These are phyloP conservation scores for Julus scandinavius DNA, from an alignment of 2,888 invertebrate species.

Conservation along the genomic window DNA sequence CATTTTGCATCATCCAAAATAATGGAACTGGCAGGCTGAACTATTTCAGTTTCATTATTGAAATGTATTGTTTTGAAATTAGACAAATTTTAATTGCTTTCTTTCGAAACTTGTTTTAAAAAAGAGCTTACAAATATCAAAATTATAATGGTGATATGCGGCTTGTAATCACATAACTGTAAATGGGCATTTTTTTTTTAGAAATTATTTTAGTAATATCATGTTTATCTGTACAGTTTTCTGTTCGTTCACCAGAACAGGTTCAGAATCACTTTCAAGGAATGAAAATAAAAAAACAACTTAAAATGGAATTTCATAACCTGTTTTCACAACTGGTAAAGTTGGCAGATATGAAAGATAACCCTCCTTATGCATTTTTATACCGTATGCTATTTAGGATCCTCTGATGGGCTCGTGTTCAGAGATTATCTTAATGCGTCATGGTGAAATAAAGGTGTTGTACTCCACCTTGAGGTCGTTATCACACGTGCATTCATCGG, in stretches of 20 bases:
- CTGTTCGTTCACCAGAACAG: not conserved
- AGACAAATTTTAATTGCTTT: not conserved
- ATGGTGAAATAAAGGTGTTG: not conserved
- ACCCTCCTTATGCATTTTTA: not conserved
- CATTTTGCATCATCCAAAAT: not conserved
- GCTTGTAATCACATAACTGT: not conserved
- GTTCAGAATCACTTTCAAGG: not conserved
- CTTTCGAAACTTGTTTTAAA: not conserved
- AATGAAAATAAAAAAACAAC: not conserved
- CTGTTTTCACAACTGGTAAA: not conserved
- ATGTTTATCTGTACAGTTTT: not conserved
- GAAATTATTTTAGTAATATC: not conserved
- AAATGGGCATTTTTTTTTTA: not conserved
- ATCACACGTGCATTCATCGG: not conserved
- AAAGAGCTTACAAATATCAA: not conserved
- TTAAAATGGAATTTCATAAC: not conserved
- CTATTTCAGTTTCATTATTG: not conserved
- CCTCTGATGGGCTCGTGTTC: not conserved
- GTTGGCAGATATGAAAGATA: not conserved
- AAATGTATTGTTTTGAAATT: not conserved
- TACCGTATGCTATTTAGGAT: not conserved
- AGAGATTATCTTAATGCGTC: conserved; percentile 8
- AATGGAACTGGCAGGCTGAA: not conserved
- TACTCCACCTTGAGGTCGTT: not conserved
- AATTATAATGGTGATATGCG: not conserved